Percentiles rank a stretch among this genome's conserved stretches.
Conservation (phyloP, 2,113 vertebrate genomes). For the Neofelis nebulosa region DNA sequence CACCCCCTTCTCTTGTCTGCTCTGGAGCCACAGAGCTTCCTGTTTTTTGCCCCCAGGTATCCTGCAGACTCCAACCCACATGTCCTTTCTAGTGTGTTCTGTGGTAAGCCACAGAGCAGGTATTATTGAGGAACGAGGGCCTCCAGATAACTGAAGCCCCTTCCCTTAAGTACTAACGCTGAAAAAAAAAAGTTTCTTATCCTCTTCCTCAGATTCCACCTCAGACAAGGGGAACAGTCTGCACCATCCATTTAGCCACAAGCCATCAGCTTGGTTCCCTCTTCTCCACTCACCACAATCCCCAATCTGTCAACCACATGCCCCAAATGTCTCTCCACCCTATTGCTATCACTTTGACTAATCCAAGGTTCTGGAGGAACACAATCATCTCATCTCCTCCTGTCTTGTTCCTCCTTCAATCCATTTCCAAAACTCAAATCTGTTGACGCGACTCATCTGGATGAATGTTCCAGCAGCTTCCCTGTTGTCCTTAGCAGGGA, state of each 20-base stretch:
- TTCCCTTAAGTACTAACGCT: not conserved
- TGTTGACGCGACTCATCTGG: not conserved
- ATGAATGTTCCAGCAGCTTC: not conserved
- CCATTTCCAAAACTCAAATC: not conserved
- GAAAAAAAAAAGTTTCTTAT: not conserved
- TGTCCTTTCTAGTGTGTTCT: not conserved
- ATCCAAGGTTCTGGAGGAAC: no score
- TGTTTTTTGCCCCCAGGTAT: not conserved
- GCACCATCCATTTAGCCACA: no score
- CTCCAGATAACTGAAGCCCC: not conserved
- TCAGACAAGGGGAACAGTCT: not conserved
- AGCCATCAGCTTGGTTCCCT: not conserved
- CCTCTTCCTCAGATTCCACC: not conserved
- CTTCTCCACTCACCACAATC: not conserved
- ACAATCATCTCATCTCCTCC: not conserved
- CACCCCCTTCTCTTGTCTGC: not conserved
- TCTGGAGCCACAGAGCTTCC: not conserved
- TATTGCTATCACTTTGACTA: not conserved
- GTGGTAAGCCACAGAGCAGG: not conserved
- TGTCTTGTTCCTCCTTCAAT: not conserved
- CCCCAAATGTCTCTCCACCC: not conserved
- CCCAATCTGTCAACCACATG: rapidly evolving
- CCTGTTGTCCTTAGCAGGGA: not conserved
- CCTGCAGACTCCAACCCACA: not conserved
- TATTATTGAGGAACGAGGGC: not conserved